Percentiles rank a stretch among this genome's conserved stretches.
These are phyloP conservation scores for Ommatoiulus sabulosus DNA, from an alignment of 2,888 invertebrate genomes.

Conservation along the genomic window DNA sequence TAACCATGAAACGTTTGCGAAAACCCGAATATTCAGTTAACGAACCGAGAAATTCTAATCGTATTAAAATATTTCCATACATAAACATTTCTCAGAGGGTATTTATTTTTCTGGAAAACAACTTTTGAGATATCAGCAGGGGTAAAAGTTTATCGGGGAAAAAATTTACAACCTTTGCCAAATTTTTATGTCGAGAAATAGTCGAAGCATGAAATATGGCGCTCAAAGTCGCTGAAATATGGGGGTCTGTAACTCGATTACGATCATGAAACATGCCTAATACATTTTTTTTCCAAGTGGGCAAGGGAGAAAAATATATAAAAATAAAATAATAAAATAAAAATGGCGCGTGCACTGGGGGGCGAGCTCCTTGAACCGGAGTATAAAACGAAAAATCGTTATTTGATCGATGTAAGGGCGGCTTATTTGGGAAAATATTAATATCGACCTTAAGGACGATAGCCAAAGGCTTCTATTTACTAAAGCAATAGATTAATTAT, in stretches of 20 bases:
- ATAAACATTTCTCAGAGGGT: background rate
- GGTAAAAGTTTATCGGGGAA: background rate
- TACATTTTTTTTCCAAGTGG: slow-evolving; percentile 17
- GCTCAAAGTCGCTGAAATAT: background rate
- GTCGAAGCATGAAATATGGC: slow-evolving; percentile 18
- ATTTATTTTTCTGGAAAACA: background rate
- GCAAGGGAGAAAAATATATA: background rate
- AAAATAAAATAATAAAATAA: background rate
- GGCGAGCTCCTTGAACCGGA: background rate
- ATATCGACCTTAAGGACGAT: too few species aligned
- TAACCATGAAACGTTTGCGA: background rate
- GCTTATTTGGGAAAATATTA: background rate
- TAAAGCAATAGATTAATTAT: too few species aligned
- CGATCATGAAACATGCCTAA: background rate
- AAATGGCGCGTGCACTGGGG: background rate
- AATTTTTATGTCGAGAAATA: background rate
- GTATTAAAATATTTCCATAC: slow-evolving; percentile 9
- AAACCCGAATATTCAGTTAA: background rate
- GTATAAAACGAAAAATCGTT: background rate
- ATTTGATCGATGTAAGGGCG: background rate
- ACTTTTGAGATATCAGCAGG: background rate
- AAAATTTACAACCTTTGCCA: background rate
- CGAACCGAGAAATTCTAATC: slow-evolving; percentile 16
- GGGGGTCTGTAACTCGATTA: slow-evolving; percentile 1
- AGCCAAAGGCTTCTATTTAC: too few species aligned